Evolutionary conservation across 2,113 vertebrate species (phyloP).

Genomic region (Plecotus auritus): DNA sequence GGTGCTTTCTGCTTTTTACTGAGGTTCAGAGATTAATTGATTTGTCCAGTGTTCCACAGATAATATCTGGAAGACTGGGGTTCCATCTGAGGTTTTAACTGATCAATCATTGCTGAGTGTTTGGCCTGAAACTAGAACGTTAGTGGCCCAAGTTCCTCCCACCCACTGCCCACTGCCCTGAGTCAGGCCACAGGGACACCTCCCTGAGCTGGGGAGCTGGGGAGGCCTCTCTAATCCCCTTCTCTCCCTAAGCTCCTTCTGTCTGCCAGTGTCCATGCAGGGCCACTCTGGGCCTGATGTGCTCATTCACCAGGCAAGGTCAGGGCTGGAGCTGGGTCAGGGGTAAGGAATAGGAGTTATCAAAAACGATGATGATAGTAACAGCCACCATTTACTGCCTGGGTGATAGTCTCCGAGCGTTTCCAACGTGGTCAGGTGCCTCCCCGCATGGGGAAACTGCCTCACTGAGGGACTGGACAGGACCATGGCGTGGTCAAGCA

Average conservation of each 20-base stretch:
- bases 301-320: neutral
- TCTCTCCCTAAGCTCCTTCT: slow-evolving; percentile 67
- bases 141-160: neutral
- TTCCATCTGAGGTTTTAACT: slow-evolving; percentile 32
- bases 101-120: neutral
- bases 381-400: neutral
- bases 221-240: slow-evolving; percentile 68
- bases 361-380: neutral
- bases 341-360: neutral
- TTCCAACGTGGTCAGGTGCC: neutral
- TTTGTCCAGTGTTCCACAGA: neutral
- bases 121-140: neutral
- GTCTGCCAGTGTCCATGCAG: neutral
- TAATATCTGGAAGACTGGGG: neutral
- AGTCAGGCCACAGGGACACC: neutral
- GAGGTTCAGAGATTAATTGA: neutral
- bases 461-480: neutral
- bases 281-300: neutral
- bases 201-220: neutral
- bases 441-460: neutral
- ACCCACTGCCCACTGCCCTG: neutral
- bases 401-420: neutral
- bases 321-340: neutral
- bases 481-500: neutral
- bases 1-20: neutral